phyloP scores from a whole-genome alignment of 2,888 invertebrate genomes.

The Andricus curvator region DNA sequence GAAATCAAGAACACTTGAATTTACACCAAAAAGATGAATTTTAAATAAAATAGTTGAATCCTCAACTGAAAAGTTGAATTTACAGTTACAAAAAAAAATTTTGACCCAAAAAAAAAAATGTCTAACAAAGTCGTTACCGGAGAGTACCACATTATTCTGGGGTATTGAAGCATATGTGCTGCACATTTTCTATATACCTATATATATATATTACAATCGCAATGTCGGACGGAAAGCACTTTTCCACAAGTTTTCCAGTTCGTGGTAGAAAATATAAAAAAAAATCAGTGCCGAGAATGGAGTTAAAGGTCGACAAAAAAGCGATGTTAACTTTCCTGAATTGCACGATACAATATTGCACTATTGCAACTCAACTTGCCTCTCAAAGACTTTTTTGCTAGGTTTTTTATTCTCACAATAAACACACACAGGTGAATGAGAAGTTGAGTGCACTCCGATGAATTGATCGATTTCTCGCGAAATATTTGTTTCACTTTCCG shows the following conservation, averaged over 20 bases:
- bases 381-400: slow-evolving; percentile 16
- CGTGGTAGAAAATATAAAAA: slow-evolving; percentile 3
- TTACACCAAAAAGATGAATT: no score
- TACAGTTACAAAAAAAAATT: no score
- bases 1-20: no score
- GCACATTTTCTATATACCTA: slow-evolving; percentile 17
- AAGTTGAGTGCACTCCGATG: not conserved
- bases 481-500: slow-evolving; percentile 15
- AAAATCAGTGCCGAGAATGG: slow-evolving; percentile 23
- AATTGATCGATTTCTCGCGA: slow-evolving; percentile 21
- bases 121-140: not conserved
- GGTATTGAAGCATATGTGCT: slow-evolving; percentile 1
- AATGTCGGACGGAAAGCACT: not conserved
- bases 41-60: no score
- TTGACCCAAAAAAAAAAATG: no score
- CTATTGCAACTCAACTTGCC: slow-evolving; percentile 23
- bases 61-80: no score
- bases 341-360: slow-evolving; percentile 19
- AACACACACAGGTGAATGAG: no score
- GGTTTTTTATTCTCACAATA: not conserved
- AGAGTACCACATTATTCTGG: slow-evolving; percentile 7
- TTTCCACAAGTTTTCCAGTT: slow-evolving; percentile 33
- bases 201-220: not conserved
- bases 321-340: slow-evolving; percentile 27
- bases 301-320: slow-evolving; percentile 28